Base-by-base conservation (phyloP, 2,113 vertebrate species). In the Poecile atricapillus region DNA sequence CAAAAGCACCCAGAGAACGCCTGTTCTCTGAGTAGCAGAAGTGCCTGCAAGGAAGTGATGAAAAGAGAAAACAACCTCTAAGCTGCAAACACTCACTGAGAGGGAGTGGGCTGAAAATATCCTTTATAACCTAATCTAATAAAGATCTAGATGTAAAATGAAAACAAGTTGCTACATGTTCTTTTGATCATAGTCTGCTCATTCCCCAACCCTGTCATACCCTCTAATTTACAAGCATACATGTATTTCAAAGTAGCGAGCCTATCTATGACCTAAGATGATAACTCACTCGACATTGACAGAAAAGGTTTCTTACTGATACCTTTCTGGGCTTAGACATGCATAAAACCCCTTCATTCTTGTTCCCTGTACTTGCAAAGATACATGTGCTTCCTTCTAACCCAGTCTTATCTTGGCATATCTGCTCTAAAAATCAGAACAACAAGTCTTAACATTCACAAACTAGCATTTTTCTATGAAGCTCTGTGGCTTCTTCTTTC, bases 381-480 rank as follows among this genome's bases (percentile, higher is more conserved):
- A 87, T 70, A 65, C 31, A 67, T 85, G 82, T 92, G 90, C 92
- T 96, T 96, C 80, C 89, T 93, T 95, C 93, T 94, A 97, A 95
- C 85, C 37, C 46, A n/a, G 49, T 71, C 86, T 56, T 63, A 81
- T n/a, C 64, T 91, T 89, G 90, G 89, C 71, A 67, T 93, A 95
- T 96, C 93, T 94, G 88, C 92, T 97, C 96, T 97, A 91, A 96
- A 96, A 93, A 81, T 91, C 91, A 83, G 85, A 87, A 87, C 68
- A 84, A 73, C 20, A 93, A 95, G 23, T 81, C 75, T 80, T 63
- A 83, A 70, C 80, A 68, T 52, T 83, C 93, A 96, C 41, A 63
- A 93, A 63, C 47, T 75, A 63, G 65, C 64, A 35, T 68, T 91
- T 93, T 84, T 62, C 73, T 83, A 33, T 27, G 83, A 94, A 91